Percentiles rank a stretch among this genome's conserved stretches.
Evolutionary conservation across 2,113 vertebrate species (phyloP).

Genomic region (Channa maculata): DNA sequence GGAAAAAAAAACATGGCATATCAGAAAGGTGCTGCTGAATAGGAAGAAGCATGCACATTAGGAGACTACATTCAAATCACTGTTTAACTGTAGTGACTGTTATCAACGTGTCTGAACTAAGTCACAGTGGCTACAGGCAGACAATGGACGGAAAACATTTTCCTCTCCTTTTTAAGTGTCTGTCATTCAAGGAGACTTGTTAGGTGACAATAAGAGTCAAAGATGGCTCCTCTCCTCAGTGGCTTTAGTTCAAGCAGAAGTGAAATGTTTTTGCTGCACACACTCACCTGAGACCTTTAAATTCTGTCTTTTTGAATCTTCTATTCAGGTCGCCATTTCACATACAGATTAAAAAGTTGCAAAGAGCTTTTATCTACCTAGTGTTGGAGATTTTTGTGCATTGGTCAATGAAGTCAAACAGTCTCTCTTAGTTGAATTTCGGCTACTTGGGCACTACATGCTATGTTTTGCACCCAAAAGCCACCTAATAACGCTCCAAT

Average conservation of each 20-base stretch:
- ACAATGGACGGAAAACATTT: conserved; percentile 35
- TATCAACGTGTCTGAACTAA: conserved; percentile 31
- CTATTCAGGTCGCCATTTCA: conserved; percentile 4
- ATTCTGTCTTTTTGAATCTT: conserved; percentile 10
- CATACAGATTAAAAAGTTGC: conserved; percentile 13
- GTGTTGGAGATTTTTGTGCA: not conserved
- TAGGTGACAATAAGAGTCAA: conserved; percentile 26
- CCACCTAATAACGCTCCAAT: conserved; percentile 1
- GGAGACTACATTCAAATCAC: conserved; percentile 53
- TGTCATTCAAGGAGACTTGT: conserved; percentile 50
- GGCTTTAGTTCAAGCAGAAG: conserved; percentile 20
- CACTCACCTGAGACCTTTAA: conserved; percentile 16
- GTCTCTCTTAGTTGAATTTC: not conserved
- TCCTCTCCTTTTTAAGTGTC: conserved; percentile 32
- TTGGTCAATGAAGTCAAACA: conserved; percentile 17
- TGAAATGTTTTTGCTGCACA: conserved; percentile 16
- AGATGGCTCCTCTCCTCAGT: conserved; percentile 8
- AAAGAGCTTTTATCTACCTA: conserved; percentile 14
- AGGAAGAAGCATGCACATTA: conserved; percentile 29
- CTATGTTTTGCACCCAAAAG: conserved; percentile 8
- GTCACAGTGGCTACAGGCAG: conserved; percentile 14
- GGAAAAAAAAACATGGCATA: conserved; percentile 10
- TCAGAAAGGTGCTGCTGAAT: conserved; percentile 24
- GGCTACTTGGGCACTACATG: not conserved
- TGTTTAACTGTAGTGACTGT: conserved; percentile 41